Evolutionary conservation across 2,113 vertebrate genomes (phyloP).

Genomic region (Tauraco erythrolophus): DNA sequence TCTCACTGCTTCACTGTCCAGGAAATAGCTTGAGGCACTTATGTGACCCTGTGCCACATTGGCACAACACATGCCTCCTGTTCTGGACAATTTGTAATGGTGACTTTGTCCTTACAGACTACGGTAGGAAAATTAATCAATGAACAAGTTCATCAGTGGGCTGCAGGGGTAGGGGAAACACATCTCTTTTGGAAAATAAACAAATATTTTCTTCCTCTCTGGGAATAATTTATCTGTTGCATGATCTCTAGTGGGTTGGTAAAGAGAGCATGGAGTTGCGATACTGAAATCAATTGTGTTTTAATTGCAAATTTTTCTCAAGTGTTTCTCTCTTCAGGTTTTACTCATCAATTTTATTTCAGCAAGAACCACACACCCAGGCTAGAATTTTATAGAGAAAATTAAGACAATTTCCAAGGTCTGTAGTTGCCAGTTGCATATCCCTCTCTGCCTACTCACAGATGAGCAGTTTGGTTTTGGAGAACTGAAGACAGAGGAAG

Average conservation of each 20-base stretch:
- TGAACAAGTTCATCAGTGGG: neutral
- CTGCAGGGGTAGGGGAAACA: neutral
- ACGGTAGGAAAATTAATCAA: neutral
- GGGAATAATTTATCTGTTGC: slow-evolving; percentile 58
- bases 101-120: neutral
- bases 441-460: neutral
- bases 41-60: neutral
- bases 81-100: neutral
- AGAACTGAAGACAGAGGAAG: neutral
- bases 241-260: slow-evolving; percentile 58
- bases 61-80: neutral
- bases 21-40: neutral
- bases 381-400: neutral
- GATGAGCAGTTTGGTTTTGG: neutral
- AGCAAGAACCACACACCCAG: neutral
- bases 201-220: neutral
- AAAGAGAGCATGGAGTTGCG: slow-evolving; percentile 46
- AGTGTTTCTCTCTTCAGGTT: slow-evolving; percentile 15
- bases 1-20: neutral
- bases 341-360: slow-evolving; percentile 21
- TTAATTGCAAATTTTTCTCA: neutral
- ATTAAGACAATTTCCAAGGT: neutral
- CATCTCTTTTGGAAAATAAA: slow-evolving; percentile 8
- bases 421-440: neutral
- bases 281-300: slow-evolving; percentile 29